Conservation (phyloP, 2,888 invertebrate species). For the Lamproptera curius region DNA sequence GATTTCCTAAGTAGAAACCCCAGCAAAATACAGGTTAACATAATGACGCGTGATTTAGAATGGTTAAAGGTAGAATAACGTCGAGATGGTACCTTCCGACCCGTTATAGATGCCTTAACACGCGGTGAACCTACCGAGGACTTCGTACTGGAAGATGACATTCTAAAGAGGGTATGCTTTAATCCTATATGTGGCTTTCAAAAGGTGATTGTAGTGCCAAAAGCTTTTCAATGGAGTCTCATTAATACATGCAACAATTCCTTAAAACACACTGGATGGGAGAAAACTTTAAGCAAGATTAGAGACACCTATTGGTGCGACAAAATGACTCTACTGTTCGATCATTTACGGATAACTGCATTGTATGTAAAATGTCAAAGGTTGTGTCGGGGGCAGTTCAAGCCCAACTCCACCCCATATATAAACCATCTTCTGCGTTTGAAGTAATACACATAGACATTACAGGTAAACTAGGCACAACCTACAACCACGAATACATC, state of each 20-base stretch:
- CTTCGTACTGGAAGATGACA: slow-evolving; percentile 15
- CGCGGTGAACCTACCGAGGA: neutral
- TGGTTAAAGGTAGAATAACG: slow-evolving; percentile 26
- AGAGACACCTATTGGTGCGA: slow-evolving; percentile 25
- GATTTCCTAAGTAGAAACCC: slow-evolving; percentile 27
- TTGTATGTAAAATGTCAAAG: slow-evolving; percentile 26
- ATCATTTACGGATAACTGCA: slow-evolving; percentile 23
- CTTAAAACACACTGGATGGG: slow-evolving; percentile 29
- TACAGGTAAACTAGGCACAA: slow-evolving; percentile 25
- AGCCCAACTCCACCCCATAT: no score
- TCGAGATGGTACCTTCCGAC: slow-evolving; percentile 21
- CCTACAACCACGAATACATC: slow-evolving; percentile 25
- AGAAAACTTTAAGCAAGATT: slow-evolving; percentile 28
- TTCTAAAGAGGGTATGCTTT: slow-evolving; percentile 8
- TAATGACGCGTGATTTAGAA: slow-evolving; percentile 18
- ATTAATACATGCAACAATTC: slow-evolving; percentile 27
- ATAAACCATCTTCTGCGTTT: slow-evolving; percentile 11
- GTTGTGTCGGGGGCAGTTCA: no score
- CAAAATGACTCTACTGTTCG: slow-evolving; percentile 16
- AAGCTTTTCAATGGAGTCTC: slow-evolving; percentile 30
- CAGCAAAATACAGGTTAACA: slow-evolving; percentile 7
- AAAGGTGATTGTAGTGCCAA: slow-evolving; percentile 23
- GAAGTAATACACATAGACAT: slow-evolving; percentile 25
- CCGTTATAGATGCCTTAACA: slow-evolving; percentile 18
- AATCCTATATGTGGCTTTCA: slow-evolving; percentile 16